phyloP scores from a whole-genome alignment of 2,113 vertebrate genomes.

The Mohoua ochrocephala region DNA sequence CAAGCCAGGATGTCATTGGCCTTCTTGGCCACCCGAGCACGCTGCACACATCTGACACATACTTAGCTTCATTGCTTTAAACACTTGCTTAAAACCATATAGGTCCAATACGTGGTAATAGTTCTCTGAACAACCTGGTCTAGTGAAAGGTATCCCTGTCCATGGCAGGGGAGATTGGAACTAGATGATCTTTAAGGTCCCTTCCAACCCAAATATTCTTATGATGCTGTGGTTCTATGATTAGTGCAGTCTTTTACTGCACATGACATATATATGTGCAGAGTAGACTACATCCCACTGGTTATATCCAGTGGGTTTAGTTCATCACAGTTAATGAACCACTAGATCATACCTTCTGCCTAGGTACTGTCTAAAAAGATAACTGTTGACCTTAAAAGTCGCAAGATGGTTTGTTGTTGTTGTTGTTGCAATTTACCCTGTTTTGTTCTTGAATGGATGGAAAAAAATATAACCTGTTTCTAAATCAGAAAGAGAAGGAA shows the following conservation, averaged over 20 bases:
- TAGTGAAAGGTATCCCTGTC: neutral
- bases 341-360: neutral
- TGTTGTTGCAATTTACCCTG: neutral
- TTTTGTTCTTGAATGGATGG: neutral
- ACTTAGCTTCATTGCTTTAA: neutral
- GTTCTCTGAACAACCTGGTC: neutral
- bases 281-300: neutral
- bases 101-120: neutral
- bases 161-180: neutral
- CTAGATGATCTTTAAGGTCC: neutral
- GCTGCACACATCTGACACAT: neutral
- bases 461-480: neutral
- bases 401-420: neutral
- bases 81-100: neutral
- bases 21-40: neutral
- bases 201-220: neutral
- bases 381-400: neutral
- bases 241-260: neutral
- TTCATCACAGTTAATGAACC: neutral
- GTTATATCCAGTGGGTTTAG: neutral
- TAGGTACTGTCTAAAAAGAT: neutral
- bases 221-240: neutral
- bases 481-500: neutral
- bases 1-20: neutral
- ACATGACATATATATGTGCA: neutral